These are phyloP conservation scores for Chlorodrepanis virens DNA, from an alignment of 2,113 vertebrate species.

Conservation along the genomic window DNA sequence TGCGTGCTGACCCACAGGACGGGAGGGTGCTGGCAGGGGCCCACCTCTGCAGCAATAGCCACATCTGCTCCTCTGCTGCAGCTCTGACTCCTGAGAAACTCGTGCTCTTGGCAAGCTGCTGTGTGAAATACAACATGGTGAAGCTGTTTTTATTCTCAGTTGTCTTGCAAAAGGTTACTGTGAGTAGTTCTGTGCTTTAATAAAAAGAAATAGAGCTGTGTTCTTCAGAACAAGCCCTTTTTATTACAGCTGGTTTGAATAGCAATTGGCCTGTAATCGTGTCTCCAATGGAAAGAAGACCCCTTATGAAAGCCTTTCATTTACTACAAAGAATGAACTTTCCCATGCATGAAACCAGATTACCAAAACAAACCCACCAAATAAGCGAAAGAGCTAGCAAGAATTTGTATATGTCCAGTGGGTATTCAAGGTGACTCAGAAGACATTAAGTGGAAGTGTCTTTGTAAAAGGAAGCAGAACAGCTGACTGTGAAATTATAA, in stretches of 20 bases:
- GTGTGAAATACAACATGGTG: neutral
- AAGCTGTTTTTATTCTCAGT: conserved; percentile 37
- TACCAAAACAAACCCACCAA: neutral
- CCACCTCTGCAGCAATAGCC: neutral
- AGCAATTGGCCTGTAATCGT: conserved; percentile 43
- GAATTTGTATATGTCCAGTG: neutral
- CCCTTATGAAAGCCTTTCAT: conserved; percentile 37
- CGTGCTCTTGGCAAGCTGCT: conserved; percentile 18
- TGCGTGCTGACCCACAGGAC: accelerated
- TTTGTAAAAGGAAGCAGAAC: conserved; percentile 15
- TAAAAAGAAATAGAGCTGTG: conserved; percentile 53
- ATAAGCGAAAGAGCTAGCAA: neutral
- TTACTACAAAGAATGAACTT: conserved; percentile 40
- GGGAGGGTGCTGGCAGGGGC: neutral
- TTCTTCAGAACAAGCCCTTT: conserved; percentile 47
- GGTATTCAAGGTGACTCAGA: neutral
- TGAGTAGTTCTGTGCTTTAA: conserved; percentile 53
- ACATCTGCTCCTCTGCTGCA: neutral
- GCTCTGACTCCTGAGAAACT: neutral
- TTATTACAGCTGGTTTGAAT: conserved; percentile 58
- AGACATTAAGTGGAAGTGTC: neutral
- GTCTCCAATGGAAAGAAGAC: conserved; percentile 40
- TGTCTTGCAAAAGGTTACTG: conserved; percentile 32
- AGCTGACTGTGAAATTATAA: conserved; percentile 8
- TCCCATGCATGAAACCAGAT: neutral